Conservation (phyloP, 2,113 vertebrate genomes). For the Cryptotis parvus region DNA sequence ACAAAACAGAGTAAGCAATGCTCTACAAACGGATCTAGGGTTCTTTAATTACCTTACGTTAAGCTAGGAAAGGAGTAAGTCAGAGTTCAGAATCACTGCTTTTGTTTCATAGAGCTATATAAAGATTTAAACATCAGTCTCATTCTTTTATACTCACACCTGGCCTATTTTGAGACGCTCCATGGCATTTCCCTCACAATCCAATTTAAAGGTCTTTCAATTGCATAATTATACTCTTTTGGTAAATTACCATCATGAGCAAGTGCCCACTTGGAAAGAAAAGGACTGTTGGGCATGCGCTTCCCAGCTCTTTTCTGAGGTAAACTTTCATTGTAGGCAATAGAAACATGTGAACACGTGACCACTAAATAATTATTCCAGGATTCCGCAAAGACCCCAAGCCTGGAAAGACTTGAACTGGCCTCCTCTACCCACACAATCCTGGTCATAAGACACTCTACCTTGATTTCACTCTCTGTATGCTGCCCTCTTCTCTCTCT, state of each 20-base stretch:
- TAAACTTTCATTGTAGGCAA: slow-evolving; percentile 32
- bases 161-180: slow-evolving; percentile 57
- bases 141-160: slow-evolving; percentile 48
- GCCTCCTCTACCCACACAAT: not conserved
- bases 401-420: not conserved
- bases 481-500: not conserved
- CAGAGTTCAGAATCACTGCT: slow-evolving; percentile 47
- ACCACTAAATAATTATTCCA: slow-evolving; percentile 8
- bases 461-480: accelerated
- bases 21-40: not conserved
- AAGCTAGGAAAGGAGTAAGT: not conserved
- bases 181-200: slow-evolving; percentile 32
- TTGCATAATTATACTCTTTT: slow-evolving; percentile 66
- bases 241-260: slow-evolving; percentile 62
- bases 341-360: not conserved
- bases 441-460: not conserved
- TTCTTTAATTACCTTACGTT: slow-evolving; percentile 9
- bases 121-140: slow-evolving; percentile 56
- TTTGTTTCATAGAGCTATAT: slow-evolving; percentile 46
- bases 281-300: not conserved
- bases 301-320: slow-evolving; percentile 34
- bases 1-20: not conserved
- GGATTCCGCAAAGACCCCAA: not conserved
- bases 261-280: slow-evolving; percentile 28
- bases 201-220: slow-evolving; percentile 67